Conservation (phyloP, 2,797 vertebrate species). For the Clamator glandarius region DNA sequence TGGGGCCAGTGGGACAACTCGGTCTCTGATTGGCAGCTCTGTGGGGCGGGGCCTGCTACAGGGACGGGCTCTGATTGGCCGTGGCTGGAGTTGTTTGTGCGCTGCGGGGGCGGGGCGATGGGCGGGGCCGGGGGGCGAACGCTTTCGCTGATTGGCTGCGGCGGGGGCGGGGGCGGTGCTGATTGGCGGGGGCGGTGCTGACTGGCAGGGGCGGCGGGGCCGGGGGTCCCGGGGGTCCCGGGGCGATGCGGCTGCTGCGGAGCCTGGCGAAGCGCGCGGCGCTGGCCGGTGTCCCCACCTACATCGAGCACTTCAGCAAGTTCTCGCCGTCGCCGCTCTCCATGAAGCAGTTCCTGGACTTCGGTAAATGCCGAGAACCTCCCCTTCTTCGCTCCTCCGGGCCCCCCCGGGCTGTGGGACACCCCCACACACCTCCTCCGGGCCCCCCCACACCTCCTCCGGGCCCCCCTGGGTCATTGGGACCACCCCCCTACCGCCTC, state of each 20-base stretch:
- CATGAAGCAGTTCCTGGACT: constrained; percentile 82
- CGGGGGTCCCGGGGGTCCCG: background rate
- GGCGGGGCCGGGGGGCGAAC: constrained; percentile 30
- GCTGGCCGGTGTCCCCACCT: constrained; percentile 88
- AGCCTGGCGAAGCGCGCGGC: constrained; percentile 88
- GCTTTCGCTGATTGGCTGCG: too few relatives aligned
- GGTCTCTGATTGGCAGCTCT: too few relatives aligned
- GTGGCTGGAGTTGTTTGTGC: too few relatives aligned
- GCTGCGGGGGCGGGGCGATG: too few relatives aligned
- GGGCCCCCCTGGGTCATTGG: too few relatives aligned
- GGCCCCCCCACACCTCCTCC: too few relatives aligned
- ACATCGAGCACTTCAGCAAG: constrained; percentile 95
- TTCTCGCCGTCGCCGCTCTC: constrained; percentile 96
- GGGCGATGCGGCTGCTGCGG: constrained; percentile 88
- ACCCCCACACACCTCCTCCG: too few relatives aligned
- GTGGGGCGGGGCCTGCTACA: too few relatives aligned
- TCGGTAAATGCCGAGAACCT: background rate
- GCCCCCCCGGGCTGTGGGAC: too few relatives aligned
- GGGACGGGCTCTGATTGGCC: too few relatives aligned
- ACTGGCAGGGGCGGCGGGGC: background rate
- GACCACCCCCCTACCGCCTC: too few relatives aligned
- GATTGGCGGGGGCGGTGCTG: background rate
- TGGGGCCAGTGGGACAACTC: constrained; percentile 31
- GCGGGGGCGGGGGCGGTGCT: background rate
- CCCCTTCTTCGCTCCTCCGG: background rate